Percentiles rank a stretch among this genome's conserved stretches.
Conservation (phyloP, 2,888 invertebrate genomes). For the Morinoia aosen region DNA sequence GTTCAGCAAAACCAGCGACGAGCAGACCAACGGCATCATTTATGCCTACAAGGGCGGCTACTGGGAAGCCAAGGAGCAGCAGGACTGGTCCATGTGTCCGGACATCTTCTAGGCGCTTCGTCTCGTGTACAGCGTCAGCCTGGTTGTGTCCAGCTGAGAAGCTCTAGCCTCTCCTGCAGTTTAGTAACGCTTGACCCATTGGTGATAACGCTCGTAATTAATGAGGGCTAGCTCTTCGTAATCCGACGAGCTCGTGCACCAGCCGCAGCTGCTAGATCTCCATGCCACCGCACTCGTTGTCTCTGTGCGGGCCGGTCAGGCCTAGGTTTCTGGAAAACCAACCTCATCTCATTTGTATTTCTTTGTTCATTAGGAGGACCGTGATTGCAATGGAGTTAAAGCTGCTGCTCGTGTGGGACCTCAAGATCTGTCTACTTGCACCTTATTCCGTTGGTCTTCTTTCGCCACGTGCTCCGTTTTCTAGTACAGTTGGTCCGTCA, state of each 20-base stretch:
- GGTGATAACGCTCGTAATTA: not conserved
- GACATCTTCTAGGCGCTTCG: conserved; percentile 80
- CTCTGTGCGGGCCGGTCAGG: not conserved
- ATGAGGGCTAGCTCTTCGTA: not conserved
- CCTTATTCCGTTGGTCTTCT: no score
- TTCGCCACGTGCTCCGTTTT: not conserved
- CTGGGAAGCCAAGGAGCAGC: conserved; percentile 90
- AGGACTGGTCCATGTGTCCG: conserved; percentile 92
- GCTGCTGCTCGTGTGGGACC: not conserved
- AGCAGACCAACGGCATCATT: conserved; percentile 77
- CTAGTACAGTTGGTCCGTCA: not conserved
- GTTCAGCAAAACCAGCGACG: conserved; percentile 88
- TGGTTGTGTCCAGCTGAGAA: not conserved
- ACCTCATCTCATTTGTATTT: not conserved
- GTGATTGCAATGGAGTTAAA: not conserved
- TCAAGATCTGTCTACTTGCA: no score
- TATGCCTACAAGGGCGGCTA: conserved; percentile 91
- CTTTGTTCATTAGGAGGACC: not conserved
- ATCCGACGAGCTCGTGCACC: not conserved
- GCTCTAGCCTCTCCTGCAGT: not conserved
- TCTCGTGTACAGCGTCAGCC: not conserved
- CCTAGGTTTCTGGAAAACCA: not conserved
- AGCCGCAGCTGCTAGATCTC: not conserved
- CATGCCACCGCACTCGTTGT: not conserved
- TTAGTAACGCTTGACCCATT: not conserved